These are phyloP conservation scores for Thamnaconus septentrionalis DNA, from an alignment of 2,113 vertebrate genomes.

Conservation along the genomic window DNA sequence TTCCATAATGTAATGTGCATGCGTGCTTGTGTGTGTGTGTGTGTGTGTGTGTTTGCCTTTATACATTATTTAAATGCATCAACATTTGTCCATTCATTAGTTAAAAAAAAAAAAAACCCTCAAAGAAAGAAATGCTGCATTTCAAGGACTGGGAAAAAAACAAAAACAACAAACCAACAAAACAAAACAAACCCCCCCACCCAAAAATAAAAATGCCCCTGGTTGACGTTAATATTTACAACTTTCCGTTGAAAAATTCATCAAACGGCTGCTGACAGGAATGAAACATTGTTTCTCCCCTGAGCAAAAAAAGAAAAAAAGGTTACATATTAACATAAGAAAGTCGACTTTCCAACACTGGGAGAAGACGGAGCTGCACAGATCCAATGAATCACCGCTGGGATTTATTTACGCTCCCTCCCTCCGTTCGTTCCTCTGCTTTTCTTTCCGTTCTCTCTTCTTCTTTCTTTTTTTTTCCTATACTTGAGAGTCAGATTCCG, in stretches of 20 bases:
- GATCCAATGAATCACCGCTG: not conserved
- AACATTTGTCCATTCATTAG: slow-evolving; percentile 9
- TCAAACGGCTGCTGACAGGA: not conserved
- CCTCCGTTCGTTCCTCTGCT: slow-evolving; percentile 9
- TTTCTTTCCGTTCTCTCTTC: slow-evolving; percentile 11
- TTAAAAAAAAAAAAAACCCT: not conserved
- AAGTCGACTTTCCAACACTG: slow-evolving; percentile 13
- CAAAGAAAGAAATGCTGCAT: not conserved
- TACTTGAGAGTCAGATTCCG: slow-evolving; percentile 44
- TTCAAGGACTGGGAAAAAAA: slow-evolving; percentile 1
- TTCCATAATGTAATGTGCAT: too few species aligned
- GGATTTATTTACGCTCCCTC: too few species aligned
- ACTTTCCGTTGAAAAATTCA: slow-evolving; percentile 1
- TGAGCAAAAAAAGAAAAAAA: slow-evolving; percentile 19
- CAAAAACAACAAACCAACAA: too few species aligned
- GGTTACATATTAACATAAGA: slow-evolving; percentile 18
- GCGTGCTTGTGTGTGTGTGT: not conserved
- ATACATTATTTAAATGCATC: slow-evolving; percentile 26
- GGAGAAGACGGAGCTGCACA: slow-evolving; percentile 6
- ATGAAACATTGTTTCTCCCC: slow-evolving; percentile 18
- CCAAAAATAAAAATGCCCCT: not conserved
- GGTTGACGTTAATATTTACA: slow-evolving; percentile 25
- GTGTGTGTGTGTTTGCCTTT: not conserved
- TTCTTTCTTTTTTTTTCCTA: slow-evolving; percentile 1
- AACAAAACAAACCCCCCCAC: too few species aligned